These are phyloP conservation scores for Drosophila incognita DNA, from an alignment of 2,888 invertebrate species.

Conservation along the genomic window DNA sequence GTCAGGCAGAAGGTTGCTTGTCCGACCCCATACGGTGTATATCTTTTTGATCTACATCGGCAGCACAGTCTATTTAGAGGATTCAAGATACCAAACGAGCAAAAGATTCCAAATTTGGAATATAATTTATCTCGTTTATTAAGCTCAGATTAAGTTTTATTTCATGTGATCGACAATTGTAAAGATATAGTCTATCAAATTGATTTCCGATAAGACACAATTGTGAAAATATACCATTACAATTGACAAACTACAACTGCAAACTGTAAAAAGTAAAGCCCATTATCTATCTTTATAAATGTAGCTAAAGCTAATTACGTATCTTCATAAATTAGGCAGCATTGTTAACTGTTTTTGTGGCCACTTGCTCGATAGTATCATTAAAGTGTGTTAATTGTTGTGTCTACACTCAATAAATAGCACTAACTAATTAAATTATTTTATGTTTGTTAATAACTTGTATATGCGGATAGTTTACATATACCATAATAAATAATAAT, in stretches of 20 bases:
- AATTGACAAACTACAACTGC: not conserved
- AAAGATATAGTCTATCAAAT: not conserved
- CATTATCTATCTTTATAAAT: not conserved
- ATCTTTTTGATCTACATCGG: too few species aligned
- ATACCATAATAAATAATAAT: not conserved
- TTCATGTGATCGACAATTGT: not conserved
- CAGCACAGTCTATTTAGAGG: not conserved
- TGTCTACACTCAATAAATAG: not conserved
- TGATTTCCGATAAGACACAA: not conserved
- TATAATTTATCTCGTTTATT: too few species aligned
- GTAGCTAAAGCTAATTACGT: not conserved
- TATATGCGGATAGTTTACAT: not conserved
- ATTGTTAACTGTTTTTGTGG: not conserved
- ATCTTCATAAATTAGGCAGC: not conserved
- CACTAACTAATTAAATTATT: not conserved
- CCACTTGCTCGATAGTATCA: not conserved
- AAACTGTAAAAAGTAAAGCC: not conserved
- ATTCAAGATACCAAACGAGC: not conserved
- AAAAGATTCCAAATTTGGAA: not conserved
- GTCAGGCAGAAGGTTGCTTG: too few species aligned
- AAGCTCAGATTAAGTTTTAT: too few species aligned
- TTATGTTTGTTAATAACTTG: not conserved
- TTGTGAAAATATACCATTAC: not conserved
- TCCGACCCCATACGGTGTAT: too few species aligned
- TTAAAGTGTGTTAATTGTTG: not conserved